Evolutionary conservation across 2,797 vertebrate species (phyloP), one percentile per base, ranked within the genome.

Genomic region (Pseudomugil tenellus): DNA sequence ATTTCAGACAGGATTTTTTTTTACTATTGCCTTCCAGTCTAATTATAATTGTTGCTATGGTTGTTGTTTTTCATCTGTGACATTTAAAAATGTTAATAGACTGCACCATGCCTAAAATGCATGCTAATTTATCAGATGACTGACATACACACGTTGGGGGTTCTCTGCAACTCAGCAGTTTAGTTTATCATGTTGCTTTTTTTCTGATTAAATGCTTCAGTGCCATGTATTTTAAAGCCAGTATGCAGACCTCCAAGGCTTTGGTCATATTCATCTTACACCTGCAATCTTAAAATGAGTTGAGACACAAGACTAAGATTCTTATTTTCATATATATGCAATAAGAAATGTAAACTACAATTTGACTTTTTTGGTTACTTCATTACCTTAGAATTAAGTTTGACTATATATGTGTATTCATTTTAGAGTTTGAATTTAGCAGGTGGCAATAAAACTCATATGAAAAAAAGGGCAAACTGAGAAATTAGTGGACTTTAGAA

Each of bases 41-140:
- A 67, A 82, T 85, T 87, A 83, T 63, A 85, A 67, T 74, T 74
- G 64, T 70, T 84, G 74, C 32, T 72, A 65, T 54, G 71, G 64
- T 58, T 74, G 76, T 76, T 78, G 63, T 87, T 80, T 84, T 84
- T 72, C 72, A 79, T 85, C 71, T 62, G 67, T 89, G 89, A 87
- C 86, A 90, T 91, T 91, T 89, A 80, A 76, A 90, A 91, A 91
- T 84, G 86, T 85, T 86, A 91, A 76, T 67, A 63, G 63, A 87
- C 69, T 80, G 62, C 72, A 74, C 37, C 46, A 49, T 41, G 58
- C 63, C 57, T 62, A 51, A 74, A 84, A 81, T 67, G 69, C 74
- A 74, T 80, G 75, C 78, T 80, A 76, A 90, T 88, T 79, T 62
- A 76, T 80, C 58, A 74, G 66, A 72, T 87, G 75, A 88, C 84